Base-by-base conservation (phyloP, 2,888 invertebrate species). In the Leptinotarsa tumamoca region DNA sequence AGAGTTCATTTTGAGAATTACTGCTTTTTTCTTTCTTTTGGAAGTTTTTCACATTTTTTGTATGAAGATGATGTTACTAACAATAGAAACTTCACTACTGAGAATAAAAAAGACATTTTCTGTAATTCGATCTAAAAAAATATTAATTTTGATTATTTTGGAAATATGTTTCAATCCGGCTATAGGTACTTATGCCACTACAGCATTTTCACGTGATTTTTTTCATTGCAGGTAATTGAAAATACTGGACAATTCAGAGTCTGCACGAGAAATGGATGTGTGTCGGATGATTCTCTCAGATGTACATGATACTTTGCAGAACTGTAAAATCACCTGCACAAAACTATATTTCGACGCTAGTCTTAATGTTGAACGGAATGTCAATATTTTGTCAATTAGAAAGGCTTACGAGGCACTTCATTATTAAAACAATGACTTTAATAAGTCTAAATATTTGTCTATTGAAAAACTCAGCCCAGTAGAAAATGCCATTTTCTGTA, bases 361-460 rank as follows among this genome's bases (percentile, higher is more conserved):
- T 67, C 50, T 67, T 50, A 74, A 74, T 54, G 66, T 51, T 74
- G 74, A 66, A 67, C 67, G 58, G 23, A 67, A 70, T 68, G 71
- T 75, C 68, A 75, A 75, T 75, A 75, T 58, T 61, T 72, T 68
- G 75, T 75, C 75, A 75, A 75, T 75, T 75, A 70, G 49, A 49
- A 63, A 27, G 66, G 18, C 56, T 67, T 66, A 51, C 67, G 49
- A 33, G 43, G n/a, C 58, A 67, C 21, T 18, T 63, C 5, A 43
- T 63, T 13, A 33, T 33, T 43, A n/a, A 17, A 33, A 63, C 63
- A 63, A 43, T 63, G 63, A 63, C 63, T 63, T 14, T 4, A n/a
- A 63, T 63, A 43, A 43, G 33, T 63, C 63, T 63, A 33, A 63
- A 33, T 33, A n/a, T 27, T 33, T 17, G 63, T 63, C 63, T 33